Base-by-base conservation (phyloP, 1,140 invertebrate species). In the Drosophila nannoptera region DNA sequence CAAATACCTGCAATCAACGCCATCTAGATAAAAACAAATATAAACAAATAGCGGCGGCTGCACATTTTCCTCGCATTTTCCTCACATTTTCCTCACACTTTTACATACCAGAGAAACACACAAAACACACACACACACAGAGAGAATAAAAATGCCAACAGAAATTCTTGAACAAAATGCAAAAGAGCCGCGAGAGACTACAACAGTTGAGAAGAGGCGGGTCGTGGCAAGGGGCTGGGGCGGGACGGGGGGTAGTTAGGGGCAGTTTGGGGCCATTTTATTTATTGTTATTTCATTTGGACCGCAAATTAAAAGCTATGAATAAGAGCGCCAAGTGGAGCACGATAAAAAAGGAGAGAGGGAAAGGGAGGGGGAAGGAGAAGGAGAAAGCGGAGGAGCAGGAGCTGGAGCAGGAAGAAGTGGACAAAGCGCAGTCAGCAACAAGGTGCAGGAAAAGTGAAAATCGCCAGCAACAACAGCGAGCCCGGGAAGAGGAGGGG, bases 251-350 rank as follows among this genome's bases (percentile, higher is more conserved):
- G 38, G 38, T 22, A 22, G 22, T 8, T 4, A 52, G 65, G 58
- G 16, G 48, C 74, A 62, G 66, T 49, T 22, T 76, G 61, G 75
- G 80, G 73, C 73, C 66, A 80, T 83, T 84, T 84, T 83, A 83
- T 83, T 84, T 83, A 84, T 84, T 84, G 76, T 84, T 84, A 84
- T 84, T 84, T 84, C 81, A 84, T 84, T 84, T 86, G 70, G 80
- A 81, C 80, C 80, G 77, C 80, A 84, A 84, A 86, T 84, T 84
- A 84, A 84, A 84, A 84, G 80, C 81, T 86, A 84, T 84, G 80
- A 84, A 84, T 86, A 84, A 86, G 75, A 74, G 77, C 69, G 63
- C 66, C 80, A 80, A 80, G 73, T 73, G 76, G 75, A 75, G 75
- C 54, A 69, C 46, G 31, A 59, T 35, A 52, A 62, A 66, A 73